Conservation (phyloP, 2,797 vertebrate genomes). For the Lacerta agilis region DNA sequence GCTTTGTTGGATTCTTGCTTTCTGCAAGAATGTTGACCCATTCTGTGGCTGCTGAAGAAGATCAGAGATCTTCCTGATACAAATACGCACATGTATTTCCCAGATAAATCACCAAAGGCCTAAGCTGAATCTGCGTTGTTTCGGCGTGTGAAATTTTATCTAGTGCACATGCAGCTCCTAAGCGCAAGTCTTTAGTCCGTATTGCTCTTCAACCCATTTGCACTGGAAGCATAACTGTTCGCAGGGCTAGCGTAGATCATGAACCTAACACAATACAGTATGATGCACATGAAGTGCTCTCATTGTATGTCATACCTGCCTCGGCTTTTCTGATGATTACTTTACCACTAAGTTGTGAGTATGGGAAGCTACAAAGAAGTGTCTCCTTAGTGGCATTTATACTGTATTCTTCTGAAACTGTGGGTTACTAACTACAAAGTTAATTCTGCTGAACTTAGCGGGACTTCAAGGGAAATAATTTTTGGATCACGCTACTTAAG, state of each 20-base stretch:
- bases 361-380: not conserved
- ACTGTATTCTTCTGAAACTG: not conserved
- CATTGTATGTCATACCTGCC: not conserved
- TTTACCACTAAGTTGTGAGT: not conserved
- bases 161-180: not conserved
- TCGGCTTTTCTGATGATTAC: not conserved
- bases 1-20: slow-evolving; percentile 3
- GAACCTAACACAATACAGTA: not conserved
- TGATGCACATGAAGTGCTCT: not conserved
- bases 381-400: not conserved
- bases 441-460: not conserved
- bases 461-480: too few species aligned
- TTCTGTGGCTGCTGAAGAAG: not conserved
- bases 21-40: not conserved
- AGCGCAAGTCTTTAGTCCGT: not conserved
- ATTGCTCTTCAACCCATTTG: not conserved
- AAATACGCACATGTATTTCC: slow-evolving; percentile 13
- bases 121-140: not conserved
- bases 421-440: not conserved
- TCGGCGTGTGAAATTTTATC: not conserved
- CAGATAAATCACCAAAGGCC: not conserved
- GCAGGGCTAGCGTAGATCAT: not conserved
- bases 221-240: not conserved
- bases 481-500: not conserved
- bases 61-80: not conserved